Evolutionary conservation across 2,797 vertebrate species (phyloP), one percentile per base, ranked within the genome.

Genomic region (Botia almorhae): DNA sequence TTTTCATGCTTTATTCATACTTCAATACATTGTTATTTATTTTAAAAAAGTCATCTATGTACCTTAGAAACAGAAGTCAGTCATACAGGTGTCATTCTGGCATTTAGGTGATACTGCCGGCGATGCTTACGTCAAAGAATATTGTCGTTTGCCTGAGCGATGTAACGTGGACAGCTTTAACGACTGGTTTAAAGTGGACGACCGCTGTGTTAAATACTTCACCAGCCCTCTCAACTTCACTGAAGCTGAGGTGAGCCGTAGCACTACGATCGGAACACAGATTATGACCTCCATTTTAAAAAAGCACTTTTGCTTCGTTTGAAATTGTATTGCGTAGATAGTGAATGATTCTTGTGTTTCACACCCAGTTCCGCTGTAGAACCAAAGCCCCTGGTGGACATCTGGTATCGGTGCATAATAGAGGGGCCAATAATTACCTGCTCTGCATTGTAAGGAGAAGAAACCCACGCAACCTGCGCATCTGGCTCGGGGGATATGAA

Each of bases 301-400:
- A 29, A 29, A 29, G 1, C 2, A 1, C 1, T 4, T 29, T 29
- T 29, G 29, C 29, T 29, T 29, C 4, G 29, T 29, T 29, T 29
- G 4, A 29, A 29, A 29, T 5, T 72, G 51, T 33, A 72, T 19
- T 26, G 4, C 16, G n/a, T 23, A 39, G 60, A 33, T n/a, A 17
- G 33, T 61, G 10, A 13, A 21, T 12, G 21, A 2, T 29, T 43
- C 26, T 64, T 0, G 2, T 13, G 3, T 61, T 61, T 61, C 4
- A 12, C 13, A 33, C 1, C 19, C 74, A 76, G 74, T 53, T 53
- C 61, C 50, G 46, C 26, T 76, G 74, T 33, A 76, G 13, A 53
- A 16, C 7, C 17, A 53, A 21, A 23, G 74, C 29, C 61, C 61
- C 74, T 53, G 74, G 74, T 65, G 74, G 61, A 65, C 74, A 76